Conservation (phyloP, 2,113 vertebrate species). For the Andinoacara biseriatus region DNA sequence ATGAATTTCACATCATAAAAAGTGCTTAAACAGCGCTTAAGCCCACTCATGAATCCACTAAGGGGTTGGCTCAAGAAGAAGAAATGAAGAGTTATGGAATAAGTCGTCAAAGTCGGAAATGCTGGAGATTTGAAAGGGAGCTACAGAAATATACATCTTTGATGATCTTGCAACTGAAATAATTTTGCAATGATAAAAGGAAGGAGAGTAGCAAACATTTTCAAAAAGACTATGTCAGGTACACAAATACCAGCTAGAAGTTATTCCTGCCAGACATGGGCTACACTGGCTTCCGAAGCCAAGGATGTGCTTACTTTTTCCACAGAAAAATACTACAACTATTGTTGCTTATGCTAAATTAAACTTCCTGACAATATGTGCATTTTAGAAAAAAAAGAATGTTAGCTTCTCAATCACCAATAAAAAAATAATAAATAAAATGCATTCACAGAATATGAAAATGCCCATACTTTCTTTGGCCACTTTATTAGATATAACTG, state of each 20-base stretch:
- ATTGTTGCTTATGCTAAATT: background rate
- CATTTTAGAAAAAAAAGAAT: rapidly evolving
- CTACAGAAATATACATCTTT: too few species aligned
- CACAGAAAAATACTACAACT: background rate
- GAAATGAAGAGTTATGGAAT: background rate
- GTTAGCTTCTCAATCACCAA: background rate
- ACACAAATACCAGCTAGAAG: too few species aligned
- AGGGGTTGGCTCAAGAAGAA: background rate
- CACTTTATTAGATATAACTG: rapidly evolving
- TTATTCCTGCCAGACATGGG: background rate
- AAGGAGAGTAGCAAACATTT: background rate
- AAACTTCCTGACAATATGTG: background rate
- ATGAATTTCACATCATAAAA: background rate
- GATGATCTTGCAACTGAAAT: too few species aligned
- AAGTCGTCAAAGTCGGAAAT: background rate
- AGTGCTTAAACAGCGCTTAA: background rate
- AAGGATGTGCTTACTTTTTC: background rate
- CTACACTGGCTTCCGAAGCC: background rate
- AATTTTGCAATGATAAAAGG: background rate
- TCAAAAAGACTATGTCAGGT: background rate
- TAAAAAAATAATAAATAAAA: background rate
- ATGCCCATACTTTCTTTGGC: background rate
- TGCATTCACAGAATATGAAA: background rate
- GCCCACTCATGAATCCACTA: background rate
- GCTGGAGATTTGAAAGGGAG: background rate